Evolutionary conservation across 1,140 invertebrate genomes (phyloP).

Genomic region (Acyrthosiphon pisum): DNA sequence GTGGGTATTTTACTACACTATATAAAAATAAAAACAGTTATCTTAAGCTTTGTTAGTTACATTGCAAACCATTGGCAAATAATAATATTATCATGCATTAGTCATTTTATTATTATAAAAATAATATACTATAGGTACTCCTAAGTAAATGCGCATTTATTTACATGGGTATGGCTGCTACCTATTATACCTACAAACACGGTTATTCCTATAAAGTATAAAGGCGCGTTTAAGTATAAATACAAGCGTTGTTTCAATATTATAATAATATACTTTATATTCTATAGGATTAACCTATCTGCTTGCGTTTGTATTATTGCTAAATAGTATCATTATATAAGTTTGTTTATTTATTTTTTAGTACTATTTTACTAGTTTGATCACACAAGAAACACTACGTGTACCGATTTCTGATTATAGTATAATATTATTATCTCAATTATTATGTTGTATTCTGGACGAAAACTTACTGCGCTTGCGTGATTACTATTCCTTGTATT

Average conservation of each 20-base stretch:
- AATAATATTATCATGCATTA: neutral
- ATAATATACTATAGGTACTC: neutral
- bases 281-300: neutral
- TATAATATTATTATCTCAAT: too few species aligned
- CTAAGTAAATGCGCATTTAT: neutral
- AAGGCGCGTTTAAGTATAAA: neutral
- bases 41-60: neutral
- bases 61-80: neutral
- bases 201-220: neutral
- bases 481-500: neutral
- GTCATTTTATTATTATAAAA: neutral
- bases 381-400: neutral
- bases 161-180: neutral
- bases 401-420: neutral
- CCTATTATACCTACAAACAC: neutral
- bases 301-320: neutral
- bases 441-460: neutral
- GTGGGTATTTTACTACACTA: neutral
- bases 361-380: neutral
- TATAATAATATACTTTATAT: slow-evolving; percentile 2
- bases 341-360: neutral
- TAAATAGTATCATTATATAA: neutral
- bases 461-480: neutral
- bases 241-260: neutral
- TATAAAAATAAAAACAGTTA: neutral